These are phyloP conservation scores for Coracopsis vasa DNA, from an alignment of 2,113 vertebrate genomes.

Conservation along the genomic window DNA sequence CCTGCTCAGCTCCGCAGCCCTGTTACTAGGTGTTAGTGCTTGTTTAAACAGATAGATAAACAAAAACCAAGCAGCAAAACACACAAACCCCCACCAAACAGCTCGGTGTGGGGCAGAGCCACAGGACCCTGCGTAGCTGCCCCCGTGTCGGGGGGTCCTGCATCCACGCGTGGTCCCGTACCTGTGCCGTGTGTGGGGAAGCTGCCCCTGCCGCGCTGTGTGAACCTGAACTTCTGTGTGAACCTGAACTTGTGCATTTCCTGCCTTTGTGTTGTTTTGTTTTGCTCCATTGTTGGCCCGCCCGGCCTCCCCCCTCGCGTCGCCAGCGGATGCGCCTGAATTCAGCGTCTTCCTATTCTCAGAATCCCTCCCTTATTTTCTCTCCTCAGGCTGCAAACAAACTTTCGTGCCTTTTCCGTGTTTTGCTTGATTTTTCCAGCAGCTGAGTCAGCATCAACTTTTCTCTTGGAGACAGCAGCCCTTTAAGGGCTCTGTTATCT, in stretches of 20 bases:
- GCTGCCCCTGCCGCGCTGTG: background rate
- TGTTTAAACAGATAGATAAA: background rate
- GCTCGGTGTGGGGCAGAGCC: background rate
- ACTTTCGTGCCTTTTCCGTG: conserved; percentile 25
- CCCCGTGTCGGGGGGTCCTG: accelerated
- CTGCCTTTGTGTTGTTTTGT: conserved; percentile 58
- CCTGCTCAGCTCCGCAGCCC: background rate
- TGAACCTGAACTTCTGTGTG: conserved; percentile 56
- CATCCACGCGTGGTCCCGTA: background rate
- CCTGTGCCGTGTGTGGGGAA: accelerated
- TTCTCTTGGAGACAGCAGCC: background rate
- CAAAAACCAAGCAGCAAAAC: background rate
- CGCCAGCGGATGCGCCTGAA: conserved; percentile 30
- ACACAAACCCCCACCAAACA: background rate
- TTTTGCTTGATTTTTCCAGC: conserved; percentile 41
- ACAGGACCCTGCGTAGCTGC: accelerated
- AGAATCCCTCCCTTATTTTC: conserved; percentile 55
- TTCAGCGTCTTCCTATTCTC: conserved; percentile 60
- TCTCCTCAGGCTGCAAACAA: background rate
- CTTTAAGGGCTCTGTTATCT: conserved; percentile 21
- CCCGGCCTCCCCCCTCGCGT: background rate
- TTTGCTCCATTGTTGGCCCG: conserved; percentile 45
- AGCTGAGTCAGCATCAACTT: conserved; percentile 45
- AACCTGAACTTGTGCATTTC: conserved; percentile 63
- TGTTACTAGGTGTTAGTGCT: background rate